These are phyloP conservation scores for Leucosticte australis DNA, from an alignment of 2,113 vertebrate species.

Conservation along the genomic window DNA sequence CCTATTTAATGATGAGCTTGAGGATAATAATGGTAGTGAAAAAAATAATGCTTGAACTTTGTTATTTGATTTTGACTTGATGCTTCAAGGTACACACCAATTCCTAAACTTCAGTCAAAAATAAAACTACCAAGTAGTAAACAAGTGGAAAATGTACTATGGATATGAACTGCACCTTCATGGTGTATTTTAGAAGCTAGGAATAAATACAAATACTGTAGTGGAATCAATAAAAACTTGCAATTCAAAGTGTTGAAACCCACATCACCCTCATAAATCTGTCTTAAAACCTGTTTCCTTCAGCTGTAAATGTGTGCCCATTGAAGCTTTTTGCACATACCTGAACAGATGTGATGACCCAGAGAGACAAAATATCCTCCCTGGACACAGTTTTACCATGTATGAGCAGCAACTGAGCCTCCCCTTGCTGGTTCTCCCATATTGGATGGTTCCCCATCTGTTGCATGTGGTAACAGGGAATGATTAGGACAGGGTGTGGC, in stretches of 20 bases:
- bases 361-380: not conserved
- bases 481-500: not conserved
- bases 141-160: not conserved
- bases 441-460: not conserved
- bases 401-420: not conserved
- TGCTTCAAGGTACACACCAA: not conserved
- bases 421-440: accelerated
- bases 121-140: not conserved
- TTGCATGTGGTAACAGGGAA: not conserved
- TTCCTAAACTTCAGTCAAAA: not conserved
- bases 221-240: not conserved
- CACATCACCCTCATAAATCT: not conserved
- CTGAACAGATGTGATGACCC: not conserved
- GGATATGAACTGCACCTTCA: not conserved
- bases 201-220: not conserved
- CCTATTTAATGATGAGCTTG: not conserved
- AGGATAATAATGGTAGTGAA: not conserved
- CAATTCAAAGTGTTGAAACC: not conserved
- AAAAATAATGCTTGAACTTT: not conserved
- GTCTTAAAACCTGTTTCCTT: not conserved
- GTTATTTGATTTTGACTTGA: not conserved
- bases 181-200: not conserved
- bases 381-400: not conserved
- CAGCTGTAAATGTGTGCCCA: not conserved
- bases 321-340: not conserved